phyloP scores from a whole-genome alignment of 92 coral and sea anemone species.

The Chrysogorgia sp. region DNA sequence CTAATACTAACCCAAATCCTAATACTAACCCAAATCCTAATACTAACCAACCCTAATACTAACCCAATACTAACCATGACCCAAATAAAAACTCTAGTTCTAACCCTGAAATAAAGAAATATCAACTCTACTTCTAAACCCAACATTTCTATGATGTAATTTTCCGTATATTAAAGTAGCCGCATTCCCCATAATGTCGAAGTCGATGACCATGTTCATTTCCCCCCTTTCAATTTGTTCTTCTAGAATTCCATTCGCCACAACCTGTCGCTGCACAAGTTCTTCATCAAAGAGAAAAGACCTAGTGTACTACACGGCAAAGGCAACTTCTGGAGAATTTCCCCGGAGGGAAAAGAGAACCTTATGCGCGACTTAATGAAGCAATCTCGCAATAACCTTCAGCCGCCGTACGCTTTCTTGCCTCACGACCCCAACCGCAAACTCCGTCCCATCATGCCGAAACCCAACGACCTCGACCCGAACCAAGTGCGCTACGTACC shows the following conservation, averaged over 20 bases:
- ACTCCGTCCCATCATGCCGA: slow-evolving; percentile 88
- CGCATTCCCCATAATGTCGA: no score
- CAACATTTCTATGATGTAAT: no score
- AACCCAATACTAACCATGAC: no score
- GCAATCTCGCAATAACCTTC: slow-evolving; percentile 71
- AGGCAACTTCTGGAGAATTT: slow-evolving; percentile 95
- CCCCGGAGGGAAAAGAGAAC: slow-evolving; percentile 96
- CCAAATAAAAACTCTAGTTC: no score
- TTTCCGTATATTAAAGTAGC: no score
- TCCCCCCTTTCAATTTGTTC: neutral
- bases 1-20: no score
- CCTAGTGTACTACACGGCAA: slow-evolving; percentile 88
- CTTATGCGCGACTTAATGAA: slow-evolving; percentile 85
- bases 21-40: no score
- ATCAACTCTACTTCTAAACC: no score
- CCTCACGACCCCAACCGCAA: slow-evolving; percentile 56
- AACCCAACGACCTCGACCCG: slow-evolving; percentile 59
- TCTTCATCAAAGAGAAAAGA: slow-evolving; percentile 86
- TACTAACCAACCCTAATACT: no score
- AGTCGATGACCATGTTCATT: no score
- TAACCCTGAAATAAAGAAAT: no score
- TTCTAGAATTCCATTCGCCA: slow-evolving; percentile 94
- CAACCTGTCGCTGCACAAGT: slow-evolving; percentile 94
- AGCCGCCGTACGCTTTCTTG: slow-evolving; percentile 46
- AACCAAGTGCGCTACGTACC: slow-evolving; percentile 10